Evolutionary conservation across 2,113 vertebrate genomes (phyloP).

Genomic region (Hemichromis elongatus): DNA sequence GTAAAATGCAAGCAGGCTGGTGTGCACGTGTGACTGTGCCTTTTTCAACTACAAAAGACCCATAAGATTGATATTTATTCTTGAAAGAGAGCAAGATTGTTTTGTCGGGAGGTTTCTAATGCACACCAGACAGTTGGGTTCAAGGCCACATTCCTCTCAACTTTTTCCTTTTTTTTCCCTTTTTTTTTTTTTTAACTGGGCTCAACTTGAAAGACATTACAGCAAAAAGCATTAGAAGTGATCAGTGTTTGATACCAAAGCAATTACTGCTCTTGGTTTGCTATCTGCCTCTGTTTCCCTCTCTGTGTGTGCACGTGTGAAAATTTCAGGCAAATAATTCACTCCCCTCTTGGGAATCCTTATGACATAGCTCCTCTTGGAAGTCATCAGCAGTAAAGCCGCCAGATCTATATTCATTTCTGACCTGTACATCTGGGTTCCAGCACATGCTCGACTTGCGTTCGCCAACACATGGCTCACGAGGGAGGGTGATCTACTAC

Average conservation of each 20-base stretch:
- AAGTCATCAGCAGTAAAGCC: conserved; percentile 44
- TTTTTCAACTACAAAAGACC: conserved; percentile 36
- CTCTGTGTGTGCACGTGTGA: conserved; percentile 14
- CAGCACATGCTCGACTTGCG: conserved; percentile 31
- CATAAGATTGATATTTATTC: conserved; percentile 47
- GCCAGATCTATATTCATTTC: conserved; percentile 54
- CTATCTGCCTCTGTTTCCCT: neutral
- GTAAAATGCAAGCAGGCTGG: conserved; percentile 18
- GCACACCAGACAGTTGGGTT: conserved; percentile 54
- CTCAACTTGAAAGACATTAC: conserved; percentile 47
- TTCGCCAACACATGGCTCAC: conserved; percentile 39
- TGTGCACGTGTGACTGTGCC: conserved; percentile 11
- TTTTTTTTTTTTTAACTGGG: conserved; percentile 13
- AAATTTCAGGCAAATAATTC: conserved; percentile 35
- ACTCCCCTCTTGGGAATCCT: conserved; percentile 39
- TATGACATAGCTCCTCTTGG: conserved; percentile 42
- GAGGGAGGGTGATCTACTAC: conserved; percentile 46
- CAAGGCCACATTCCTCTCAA: conserved; percentile 41
- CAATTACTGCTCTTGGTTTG: conserved; percentile 29
- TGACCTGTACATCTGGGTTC: conserved; percentile 33
- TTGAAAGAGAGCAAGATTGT: conserved; percentile 44
- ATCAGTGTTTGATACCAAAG: conserved; percentile 47
- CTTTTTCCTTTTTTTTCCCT: neutral
- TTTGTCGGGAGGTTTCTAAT: conserved; percentile 50
- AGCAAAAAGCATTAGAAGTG: conserved; percentile 21